Conservation (phyloP, 2,113 vertebrate genomes). For the Aphyosemion australe region DNA sequence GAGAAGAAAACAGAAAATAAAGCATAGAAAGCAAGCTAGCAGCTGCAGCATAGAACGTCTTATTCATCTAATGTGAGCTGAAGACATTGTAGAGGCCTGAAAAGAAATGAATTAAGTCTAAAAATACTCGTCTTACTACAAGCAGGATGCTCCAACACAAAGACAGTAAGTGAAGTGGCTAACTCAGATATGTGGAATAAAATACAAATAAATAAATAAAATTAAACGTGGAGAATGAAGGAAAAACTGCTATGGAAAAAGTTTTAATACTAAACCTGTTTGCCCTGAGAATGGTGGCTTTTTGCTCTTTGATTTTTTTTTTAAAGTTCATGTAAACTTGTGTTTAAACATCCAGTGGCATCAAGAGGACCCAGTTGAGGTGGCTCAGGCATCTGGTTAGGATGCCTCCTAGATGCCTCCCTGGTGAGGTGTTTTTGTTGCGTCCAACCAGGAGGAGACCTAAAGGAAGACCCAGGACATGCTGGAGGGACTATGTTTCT, state of each 20-base stretch:
- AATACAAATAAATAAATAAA: background rate
- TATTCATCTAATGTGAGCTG: conserved; percentile 30
- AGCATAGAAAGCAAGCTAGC: conserved; percentile 34
- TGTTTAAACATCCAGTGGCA: too few relatives aligned
- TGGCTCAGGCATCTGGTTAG: too few relatives aligned
- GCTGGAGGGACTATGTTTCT: too few relatives aligned
- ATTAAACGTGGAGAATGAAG: too few relatives aligned
- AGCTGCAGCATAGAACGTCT: conserved; percentile 52
- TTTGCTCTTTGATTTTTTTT: too few relatives aligned
- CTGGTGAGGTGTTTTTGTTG: too few relatives aligned
- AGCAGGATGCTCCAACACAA: conserved; percentile 41
- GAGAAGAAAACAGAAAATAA: conserved; percentile 17
- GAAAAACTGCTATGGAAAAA: background rate
- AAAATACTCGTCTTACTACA: conserved; percentile 27
- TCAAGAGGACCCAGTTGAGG: too few relatives aligned
- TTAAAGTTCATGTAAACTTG: too few relatives aligned
- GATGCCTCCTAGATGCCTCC: too few relatives aligned
- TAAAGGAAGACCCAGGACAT: too few relatives aligned
- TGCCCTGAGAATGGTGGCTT: too few relatives aligned
- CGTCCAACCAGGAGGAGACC: too few relatives aligned
- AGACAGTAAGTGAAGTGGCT: conserved; percentile 5
- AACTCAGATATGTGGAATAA: background rate
- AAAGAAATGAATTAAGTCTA: conserved; percentile 41
- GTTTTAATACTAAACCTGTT: background rate
- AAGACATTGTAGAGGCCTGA: conserved; percentile 20